These are phyloP conservation scores for Melanerpes formicivorus DNA, from an alignment of 2,113 vertebrate genomes.

Conservation along the genomic window DNA sequence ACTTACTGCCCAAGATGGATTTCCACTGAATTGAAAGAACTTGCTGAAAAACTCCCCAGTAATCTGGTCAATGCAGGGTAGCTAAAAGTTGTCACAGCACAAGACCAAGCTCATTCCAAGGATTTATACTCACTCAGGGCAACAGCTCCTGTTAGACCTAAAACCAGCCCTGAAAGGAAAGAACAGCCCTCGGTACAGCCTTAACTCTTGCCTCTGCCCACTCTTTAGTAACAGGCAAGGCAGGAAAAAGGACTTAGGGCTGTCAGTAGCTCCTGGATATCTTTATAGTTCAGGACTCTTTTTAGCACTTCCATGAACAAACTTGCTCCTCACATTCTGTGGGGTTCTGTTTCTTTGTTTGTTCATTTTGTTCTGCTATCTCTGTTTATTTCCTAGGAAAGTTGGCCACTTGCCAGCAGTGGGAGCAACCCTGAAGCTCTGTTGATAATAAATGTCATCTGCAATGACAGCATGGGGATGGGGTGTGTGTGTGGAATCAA, in stretches of 20 bases:
- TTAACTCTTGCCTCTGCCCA: not conserved
- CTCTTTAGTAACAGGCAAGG: not conserved
- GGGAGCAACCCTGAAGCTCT: not conserved
- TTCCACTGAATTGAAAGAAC: not conserved
- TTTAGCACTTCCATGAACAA: not conserved
- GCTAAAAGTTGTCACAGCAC: fast-evolving
- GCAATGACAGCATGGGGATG: not conserved
- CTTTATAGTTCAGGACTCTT: not conserved
- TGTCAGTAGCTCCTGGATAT: not conserved
- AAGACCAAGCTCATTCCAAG: not conserved
- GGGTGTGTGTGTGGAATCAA: not conserved
- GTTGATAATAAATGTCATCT: not conserved
- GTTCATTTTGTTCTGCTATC: not conserved
- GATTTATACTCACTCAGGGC: not conserved
- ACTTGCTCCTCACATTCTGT: not conserved
- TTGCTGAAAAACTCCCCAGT: not conserved
- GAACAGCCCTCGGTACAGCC: not conserved
- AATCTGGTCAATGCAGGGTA: not conserved
- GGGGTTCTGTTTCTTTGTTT: not conserved
- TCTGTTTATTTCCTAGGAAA: not conserved
- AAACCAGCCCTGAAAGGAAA: not conserved
- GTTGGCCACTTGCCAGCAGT: not conserved
- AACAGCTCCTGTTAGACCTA: not conserved
- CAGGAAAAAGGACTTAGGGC: not conserved
- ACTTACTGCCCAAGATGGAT: not conserved